Conservation (phyloP, 1,140 invertebrate genomes). For the Lasaia peninsularis region DNA sequence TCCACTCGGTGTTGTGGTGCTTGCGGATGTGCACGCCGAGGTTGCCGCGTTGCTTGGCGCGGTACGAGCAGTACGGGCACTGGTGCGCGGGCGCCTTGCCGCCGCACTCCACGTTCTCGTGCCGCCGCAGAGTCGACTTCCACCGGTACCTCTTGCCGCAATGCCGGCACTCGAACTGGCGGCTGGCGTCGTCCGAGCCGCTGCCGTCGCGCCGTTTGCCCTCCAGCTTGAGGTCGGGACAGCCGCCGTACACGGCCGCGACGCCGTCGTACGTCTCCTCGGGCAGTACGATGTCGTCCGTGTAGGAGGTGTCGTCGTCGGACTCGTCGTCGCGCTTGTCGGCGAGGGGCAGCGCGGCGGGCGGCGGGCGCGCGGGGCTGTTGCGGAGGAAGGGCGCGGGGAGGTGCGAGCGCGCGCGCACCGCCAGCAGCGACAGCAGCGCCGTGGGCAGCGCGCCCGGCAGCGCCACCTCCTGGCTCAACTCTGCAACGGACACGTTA, state of each 20-base stretch:
- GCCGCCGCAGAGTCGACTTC: conserved; percentile 88
- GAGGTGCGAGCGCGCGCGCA: conserved; percentile 56
- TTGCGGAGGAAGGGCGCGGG: conserved; percentile 49
- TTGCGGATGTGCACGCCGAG: conserved; percentile 88
- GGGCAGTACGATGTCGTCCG: conserved; percentile 72
- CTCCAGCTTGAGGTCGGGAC: conserved; percentile 61
- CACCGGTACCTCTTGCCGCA: conserved; percentile 89
- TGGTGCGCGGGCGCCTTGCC: conserved; percentile 89
- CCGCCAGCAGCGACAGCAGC: conserved; percentile 37
- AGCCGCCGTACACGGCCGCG: conserved; percentile 55
- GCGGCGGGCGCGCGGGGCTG: no score
- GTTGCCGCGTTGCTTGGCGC: conserved; percentile 87
- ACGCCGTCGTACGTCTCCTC: conserved; percentile 51
- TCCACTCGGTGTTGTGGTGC: conserved; percentile 81
- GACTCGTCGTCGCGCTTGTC: conserved; percentile 37
- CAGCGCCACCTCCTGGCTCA: conserved; percentile 58
- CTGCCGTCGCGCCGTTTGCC: conserved; percentile 34
- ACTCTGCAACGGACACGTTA: conserved; percentile 65
- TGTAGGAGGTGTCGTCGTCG: conserved; percentile 66
- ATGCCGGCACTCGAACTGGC: conserved; percentile 86
- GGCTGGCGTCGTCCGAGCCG: conserved; percentile 78
- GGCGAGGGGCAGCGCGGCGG: neutral
- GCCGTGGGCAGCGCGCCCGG: conserved; percentile 53
- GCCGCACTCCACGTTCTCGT: conserved; percentile 92
- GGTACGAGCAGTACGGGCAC: conserved; percentile 88